Percentiles rank a stretch among this genome's conserved stretches.
These are phyloP conservation scores for Hoplostethus mediterraneus DNA, from an alignment of 2,797 vertebrate species.

Conservation along the genomic window DNA sequence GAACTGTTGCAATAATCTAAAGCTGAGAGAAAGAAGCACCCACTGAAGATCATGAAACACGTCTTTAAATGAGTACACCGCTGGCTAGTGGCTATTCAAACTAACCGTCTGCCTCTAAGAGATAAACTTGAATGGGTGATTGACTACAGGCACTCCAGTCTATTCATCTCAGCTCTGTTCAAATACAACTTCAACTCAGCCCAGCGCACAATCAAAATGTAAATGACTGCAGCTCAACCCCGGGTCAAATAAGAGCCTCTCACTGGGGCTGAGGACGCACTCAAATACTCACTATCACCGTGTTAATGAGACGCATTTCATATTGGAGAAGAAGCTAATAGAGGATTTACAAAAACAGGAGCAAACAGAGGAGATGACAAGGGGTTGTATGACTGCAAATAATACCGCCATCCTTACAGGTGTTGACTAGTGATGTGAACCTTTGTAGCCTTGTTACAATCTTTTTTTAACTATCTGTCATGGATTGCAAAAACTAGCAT, in stretches of 20 bases:
- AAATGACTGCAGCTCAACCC: slow-evolving; percentile 60
- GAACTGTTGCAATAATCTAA: slow-evolving; percentile 38
- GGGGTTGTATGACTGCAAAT: neutral
- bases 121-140: slow-evolving; percentile 17
- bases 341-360: slow-evolving; percentile 22
- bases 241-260: slow-evolving; percentile 53
- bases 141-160: slow-evolving; percentile 53
- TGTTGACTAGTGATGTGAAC: neutral
- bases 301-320: slow-evolving; percentile 62
- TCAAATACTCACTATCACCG: slow-evolving; percentile 43
- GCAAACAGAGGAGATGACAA: slow-evolving; percentile 29
- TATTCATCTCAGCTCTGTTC: slow-evolving; percentile 45
- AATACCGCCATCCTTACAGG: neutral
- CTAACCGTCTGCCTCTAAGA: slow-evolving; percentile 48
- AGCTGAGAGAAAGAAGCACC: slow-evolving; percentile 40
- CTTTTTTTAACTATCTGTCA: neutral
- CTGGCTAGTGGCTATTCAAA: slow-evolving; percentile 46
- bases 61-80: slow-evolving; percentile 48
- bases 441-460: no score
- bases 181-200: slow-evolving; percentile 49
- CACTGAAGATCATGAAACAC: slow-evolving; percentile 53
- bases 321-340: slow-evolving; percentile 41
- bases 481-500: neutral
- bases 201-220: slow-evolving; percentile 68
- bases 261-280: slow-evolving; percentile 30